These are phyloP conservation scores for Cephus rjabovi DNA, from an alignment of 2,888 invertebrate genomes.

Conservation along the genomic window DNA sequence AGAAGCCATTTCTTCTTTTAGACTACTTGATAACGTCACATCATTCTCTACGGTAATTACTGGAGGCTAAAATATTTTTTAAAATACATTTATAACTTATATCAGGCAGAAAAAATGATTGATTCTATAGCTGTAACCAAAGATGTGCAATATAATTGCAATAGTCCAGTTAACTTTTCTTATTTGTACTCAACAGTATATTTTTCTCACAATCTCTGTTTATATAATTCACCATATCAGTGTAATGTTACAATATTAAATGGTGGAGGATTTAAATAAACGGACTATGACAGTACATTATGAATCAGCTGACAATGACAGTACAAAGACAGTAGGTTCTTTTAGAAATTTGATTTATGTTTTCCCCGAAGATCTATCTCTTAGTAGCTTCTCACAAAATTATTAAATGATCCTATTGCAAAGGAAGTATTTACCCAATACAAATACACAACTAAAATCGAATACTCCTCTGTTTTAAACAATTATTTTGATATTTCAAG, in stretches of 20 bases:
- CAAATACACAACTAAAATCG: too few species aligned
- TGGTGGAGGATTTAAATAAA: background rate
- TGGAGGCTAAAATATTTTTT: background rate
- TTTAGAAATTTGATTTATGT: too few species aligned
- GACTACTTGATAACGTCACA: constrained; percentile 38
- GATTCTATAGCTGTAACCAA: too few species aligned
- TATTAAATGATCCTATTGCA: too few species aligned
- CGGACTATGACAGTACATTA: constrained; percentile 3
- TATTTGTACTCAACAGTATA: too few species aligned
- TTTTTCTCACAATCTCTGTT: background rate
- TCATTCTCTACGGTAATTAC: constrained; percentile 27
- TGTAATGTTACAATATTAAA: background rate
- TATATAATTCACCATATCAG: background rate
- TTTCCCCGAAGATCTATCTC: too few species aligned
- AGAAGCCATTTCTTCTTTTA: constrained; percentile 53
- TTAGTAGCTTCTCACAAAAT: too few species aligned
- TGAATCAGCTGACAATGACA: constrained; percentile 48
- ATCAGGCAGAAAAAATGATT: too few species aligned
- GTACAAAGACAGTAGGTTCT: constrained; percentile 9
- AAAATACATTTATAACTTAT: background rate
- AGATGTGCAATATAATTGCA: too few species aligned
- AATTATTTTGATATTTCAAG: constrained; percentile 18
- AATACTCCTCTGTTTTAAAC: background rate
- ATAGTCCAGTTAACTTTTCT: too few species aligned
- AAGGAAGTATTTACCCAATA: too few species aligned